A percentile compares a stretch with the other conserved stretches of the same genome.
Evolutionary conservation across 2,888 invertebrate species (phyloP).

Genomic region (Ochropacha duplaris): DNA sequence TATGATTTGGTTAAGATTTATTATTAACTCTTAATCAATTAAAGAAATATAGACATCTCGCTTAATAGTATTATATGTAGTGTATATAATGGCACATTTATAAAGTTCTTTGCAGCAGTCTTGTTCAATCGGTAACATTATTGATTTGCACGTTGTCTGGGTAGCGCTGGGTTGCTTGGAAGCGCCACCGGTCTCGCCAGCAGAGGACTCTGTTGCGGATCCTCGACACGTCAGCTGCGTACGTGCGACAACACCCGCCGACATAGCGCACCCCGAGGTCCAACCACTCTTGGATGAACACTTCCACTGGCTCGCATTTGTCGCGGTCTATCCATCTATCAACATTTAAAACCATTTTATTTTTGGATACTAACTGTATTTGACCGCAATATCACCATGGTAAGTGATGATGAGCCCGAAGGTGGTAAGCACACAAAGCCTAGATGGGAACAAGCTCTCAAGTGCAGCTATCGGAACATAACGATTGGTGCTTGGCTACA

Average conservation of each 20-base stretch:
- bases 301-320: slow-evolving; percentile 87
- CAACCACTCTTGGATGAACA: slow-evolving; percentile 91
- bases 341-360: slow-evolving; percentile 17
- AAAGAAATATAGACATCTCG: slow-evolving; percentile 2
- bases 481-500: too few species aligned
- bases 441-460: too few species aligned
- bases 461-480: too few species aligned
- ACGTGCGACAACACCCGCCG: slow-evolving; percentile 96
- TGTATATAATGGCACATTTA: slow-evolving; percentile 1
- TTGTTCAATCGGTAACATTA: slow-evolving; percentile 29
- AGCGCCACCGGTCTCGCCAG: slow-evolving; percentile 73
- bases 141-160: slow-evolving; percentile 29
- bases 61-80: not conserved
- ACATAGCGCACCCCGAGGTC: slow-evolving; percentile 91
- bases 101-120: slow-evolving; percentile 9
- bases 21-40: not conserved
- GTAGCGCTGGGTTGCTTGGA: slow-evolving; percentile 55
- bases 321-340: slow-evolving; percentile 88
- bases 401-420: too few species aligned
- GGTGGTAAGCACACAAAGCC: too few species aligned
- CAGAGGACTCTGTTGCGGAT: slow-evolving; percentile 85
- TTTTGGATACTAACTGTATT: too few species aligned
- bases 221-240: slow-evolving; percentile 89
- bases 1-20: not conserved
- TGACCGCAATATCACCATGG: too few species aligned